Percentiles rank a stretch among this genome's conserved stretches.
Evolutionary conservation across 2,888 invertebrate species (phyloP).

Genomic region (Hypolimnas misippus): DNA sequence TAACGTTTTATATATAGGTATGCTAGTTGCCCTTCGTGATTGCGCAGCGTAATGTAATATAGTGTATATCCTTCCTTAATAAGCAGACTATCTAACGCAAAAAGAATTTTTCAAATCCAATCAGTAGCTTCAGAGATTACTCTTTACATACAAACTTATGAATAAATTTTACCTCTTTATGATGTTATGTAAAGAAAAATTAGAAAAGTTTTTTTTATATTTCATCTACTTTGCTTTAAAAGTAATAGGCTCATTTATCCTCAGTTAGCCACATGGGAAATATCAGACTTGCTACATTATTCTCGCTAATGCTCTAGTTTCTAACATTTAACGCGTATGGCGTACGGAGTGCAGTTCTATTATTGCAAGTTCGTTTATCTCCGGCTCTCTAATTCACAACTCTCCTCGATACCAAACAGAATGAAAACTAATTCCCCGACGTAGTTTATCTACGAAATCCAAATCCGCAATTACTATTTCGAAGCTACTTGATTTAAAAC

Average conservation of each 20-base stretch:
- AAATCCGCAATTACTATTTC: slow-evolving; percentile 48
- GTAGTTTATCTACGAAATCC: slow-evolving; percentile 51
- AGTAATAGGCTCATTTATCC: not conserved
- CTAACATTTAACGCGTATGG: slow-evolving; percentile 29
- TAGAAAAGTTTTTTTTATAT: no score
- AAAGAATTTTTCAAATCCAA: no score
- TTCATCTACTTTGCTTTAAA: not conserved
- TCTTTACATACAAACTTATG: no score
- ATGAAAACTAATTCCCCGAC: slow-evolving; percentile 51
- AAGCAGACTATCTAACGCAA: no score
- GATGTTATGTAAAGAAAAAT: no score
- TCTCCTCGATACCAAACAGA: slow-evolving; percentile 43
- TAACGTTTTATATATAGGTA: no score
- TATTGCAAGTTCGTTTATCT: slow-evolving; percentile 40
- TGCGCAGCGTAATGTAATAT: no score
- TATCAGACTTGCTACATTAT: slow-evolving; percentile 31
- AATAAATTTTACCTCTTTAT: no score
- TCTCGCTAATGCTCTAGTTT: slow-evolving; percentile 32
- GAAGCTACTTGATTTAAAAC: slow-evolving; percentile 50
- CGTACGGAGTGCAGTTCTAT: slow-evolving; percentile 34
- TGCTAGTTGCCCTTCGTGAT: no score
- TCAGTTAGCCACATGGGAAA: slow-evolving; percentile 33
- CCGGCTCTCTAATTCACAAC: slow-evolving; percentile 43
- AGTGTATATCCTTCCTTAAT: no score
- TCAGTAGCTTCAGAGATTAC: no score